Evolutionary conservation across 2,113 vertebrate genomes (phyloP).

Genomic region (Apus apus): DNA sequence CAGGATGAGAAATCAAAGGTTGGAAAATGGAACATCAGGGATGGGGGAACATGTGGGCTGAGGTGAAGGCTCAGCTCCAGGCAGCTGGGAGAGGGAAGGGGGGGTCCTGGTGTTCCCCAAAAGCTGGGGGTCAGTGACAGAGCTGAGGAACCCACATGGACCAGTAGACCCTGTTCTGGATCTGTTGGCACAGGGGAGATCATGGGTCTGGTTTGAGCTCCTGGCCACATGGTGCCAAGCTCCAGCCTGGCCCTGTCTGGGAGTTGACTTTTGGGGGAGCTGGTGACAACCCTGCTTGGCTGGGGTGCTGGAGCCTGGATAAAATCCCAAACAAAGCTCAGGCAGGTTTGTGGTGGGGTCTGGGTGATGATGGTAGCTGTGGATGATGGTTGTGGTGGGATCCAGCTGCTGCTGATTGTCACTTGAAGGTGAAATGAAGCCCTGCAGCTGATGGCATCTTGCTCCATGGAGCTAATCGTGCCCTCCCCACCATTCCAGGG

Average conservation of each 20-base stretch:
- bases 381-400: background rate
- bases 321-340: background rate
- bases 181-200: rapidly evolving
- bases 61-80: rapidly evolving
- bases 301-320: rapidly evolving
- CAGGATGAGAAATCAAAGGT: background rate
- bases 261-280: background rate
- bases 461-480: background rate
- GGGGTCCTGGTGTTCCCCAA: background rate
- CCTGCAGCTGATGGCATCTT: background rate
- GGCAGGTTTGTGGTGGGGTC: rapidly evolving
- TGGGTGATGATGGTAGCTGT: background rate
- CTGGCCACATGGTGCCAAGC: rapidly evolving
- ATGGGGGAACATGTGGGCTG: background rate
- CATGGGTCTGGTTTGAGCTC: background rate
- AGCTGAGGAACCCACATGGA: rapidly evolving
- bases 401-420: rapidly evolving
- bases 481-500: background rate
- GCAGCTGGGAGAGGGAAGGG: background rate
- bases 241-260: rapidly evolving
- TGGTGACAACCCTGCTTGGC: background rate
- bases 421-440: too few species aligned
- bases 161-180: background rate
- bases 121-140: rapidly evolving
- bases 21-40: conserved; percentile 31